phyloP scores from a whole-genome alignment of 2,888 invertebrate species.

The Endomychus coccineus region DNA sequence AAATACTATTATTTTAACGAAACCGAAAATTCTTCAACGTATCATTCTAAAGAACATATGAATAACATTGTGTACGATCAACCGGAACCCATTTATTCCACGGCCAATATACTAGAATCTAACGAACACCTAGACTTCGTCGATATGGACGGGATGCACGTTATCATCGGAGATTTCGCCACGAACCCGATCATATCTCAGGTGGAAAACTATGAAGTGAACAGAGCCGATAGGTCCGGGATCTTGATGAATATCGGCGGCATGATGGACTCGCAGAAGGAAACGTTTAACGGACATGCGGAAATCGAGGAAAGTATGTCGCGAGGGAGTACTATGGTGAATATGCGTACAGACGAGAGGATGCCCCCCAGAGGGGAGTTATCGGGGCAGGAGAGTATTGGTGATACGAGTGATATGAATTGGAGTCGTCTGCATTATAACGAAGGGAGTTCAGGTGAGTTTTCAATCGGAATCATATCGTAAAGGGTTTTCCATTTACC shows the following conservation, averaged over 20 bases:
- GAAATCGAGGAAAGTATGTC: conserved; percentile 40
- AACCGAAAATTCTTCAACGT: conserved; percentile 14
- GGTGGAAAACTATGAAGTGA: conserved; percentile 37
- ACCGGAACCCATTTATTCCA: conserved; percentile 31
- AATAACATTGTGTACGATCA: conserved; percentile 23
- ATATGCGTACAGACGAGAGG: conserved; percentile 77
- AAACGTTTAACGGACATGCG: conserved; percentile 27
- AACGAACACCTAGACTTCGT: conserved; percentile 41
- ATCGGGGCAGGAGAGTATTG: conserved; percentile 80
- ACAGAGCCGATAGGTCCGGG: conserved; percentile 30
- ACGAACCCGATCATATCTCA: conserved; percentile 35
- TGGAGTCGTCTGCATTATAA: conserved; percentile 68
- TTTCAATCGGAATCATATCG: too few species aligned
- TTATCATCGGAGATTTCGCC: conserved; percentile 38
- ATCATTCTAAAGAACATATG: conserved; percentile 19
- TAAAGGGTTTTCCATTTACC: too few species aligned
- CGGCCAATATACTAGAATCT: conserved; percentile 32
- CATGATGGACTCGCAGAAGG: conserved; percentile 23
- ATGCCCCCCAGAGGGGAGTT: conserved; percentile 84
- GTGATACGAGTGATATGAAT: conserved; percentile 66
- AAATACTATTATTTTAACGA: conserved; percentile 21
- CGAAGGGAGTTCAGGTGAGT: too few species aligned
- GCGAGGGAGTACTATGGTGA: conserved; percentile 57
- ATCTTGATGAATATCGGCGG: conserved; percentile 39
- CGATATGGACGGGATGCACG: conserved; percentile 46